Conservation (phyloP, 2,888 invertebrate genomes). For the Empis livida region DNA sequence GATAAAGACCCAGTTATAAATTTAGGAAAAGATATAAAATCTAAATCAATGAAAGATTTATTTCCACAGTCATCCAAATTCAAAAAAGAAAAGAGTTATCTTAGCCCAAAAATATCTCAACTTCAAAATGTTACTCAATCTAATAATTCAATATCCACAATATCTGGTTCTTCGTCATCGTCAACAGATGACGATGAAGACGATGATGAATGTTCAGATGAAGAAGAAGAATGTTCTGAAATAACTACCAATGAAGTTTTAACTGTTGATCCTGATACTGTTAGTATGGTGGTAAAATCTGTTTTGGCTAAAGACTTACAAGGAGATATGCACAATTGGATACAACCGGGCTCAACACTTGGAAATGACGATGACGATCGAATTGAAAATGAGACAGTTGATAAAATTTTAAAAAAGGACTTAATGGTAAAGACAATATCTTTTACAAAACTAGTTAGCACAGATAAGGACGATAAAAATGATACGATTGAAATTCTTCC, state of each 20-base stretch:
- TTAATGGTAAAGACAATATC: neutral
- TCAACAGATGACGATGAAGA: constrained; percentile 8
- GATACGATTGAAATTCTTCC: neutral
- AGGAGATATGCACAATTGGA: constrained; percentile 12
- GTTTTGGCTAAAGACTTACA: constrained; percentile 28
- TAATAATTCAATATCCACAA: constrained; percentile 4
- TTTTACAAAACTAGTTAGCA: neutral
- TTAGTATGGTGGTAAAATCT: constrained; percentile 44
- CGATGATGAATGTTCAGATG: constrained; percentile 11
- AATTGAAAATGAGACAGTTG: too few species aligned
- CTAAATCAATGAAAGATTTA: constrained; percentile 27
- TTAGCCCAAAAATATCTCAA: neutral
- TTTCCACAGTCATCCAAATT: neutral
- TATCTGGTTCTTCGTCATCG: constrained; percentile 5
- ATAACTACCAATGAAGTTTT: constrained; percentile 20
- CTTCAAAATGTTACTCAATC: neutral
- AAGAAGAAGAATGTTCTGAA: constrained; percentile 16
- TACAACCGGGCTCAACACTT: constrained; percentile 14
- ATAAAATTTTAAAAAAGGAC: too few species aligned
- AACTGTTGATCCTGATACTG: constrained; percentile 41
- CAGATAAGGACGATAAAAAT: neutral
- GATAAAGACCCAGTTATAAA: neutral
- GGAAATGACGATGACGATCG: neutral
- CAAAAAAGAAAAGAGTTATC: neutral
- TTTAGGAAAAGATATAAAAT: constrained; percentile 14